Evolutionary conservation across 2,797 vertebrate genomes (phyloP), one percentile per base, ranked within the genome.

Genomic region (Apogon hyalosoma): DNA sequence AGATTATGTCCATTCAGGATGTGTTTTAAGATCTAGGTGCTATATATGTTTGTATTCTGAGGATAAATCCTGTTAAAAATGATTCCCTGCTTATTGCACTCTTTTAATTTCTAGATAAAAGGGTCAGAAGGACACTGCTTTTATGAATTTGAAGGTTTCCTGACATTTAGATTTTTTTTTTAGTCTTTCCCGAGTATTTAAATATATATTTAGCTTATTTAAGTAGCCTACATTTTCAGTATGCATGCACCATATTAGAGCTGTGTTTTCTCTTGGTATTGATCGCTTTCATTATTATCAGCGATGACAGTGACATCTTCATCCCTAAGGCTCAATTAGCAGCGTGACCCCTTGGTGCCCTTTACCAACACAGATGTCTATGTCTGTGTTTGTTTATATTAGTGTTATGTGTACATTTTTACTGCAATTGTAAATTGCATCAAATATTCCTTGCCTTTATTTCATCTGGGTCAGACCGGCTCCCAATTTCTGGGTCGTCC

Each of bases 401-500:
- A 43, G n/a, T 14, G 9, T 57, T 49, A 15, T 54, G 9, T 43
- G 45, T 13, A 40, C 39, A 42, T 46, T 33, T 63, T 45, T 7
- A 13, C 7, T 45, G 46, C 12, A 19, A 36, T 8, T 14, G 42
- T 64, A 21, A 71, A 12, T 55, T 51, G 75, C 18, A n/a, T 75
- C 45, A 59, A 56, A 47, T 39, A 56, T 54, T 62, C 49, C 33
- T 59, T 51, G 46, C 40, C 36, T 77, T 49, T 43, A 49, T 58
- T 70, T 72, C 47, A 78, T 84, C 51, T 83, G 61, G 79, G 77
- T 84, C 79, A 80, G 68, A 14, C 63, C 3, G 3, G 28, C 41
- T 69, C 55, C 5, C 50, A 31, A 60, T 75, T 78, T 83, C 52
- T 82, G 58, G 63, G 62, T 47, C 60, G 61, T 64, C 64, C 61